A percentile compares a stretch with the other conserved stretches of the same genome.
Evolutionary conservation across 2,888 invertebrate genomes (phyloP).

Genomic region (Deilephila elpenor): DNA sequence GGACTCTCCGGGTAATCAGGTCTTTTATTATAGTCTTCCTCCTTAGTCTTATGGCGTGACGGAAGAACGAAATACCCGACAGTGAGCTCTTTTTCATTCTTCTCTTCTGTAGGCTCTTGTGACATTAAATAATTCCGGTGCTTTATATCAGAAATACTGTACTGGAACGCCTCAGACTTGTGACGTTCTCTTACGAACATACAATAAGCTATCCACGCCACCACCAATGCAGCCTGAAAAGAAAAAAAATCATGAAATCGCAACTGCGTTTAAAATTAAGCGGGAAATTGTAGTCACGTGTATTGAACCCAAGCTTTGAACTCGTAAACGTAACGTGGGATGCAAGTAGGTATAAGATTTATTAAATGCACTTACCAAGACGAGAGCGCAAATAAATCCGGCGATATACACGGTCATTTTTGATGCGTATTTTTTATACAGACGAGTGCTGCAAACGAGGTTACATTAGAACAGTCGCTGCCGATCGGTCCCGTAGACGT

Average conservation of each 20-base stretch:
- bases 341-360: conserved; percentile 40
- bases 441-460: conserved; percentile 68
- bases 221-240: conserved; percentile 67
- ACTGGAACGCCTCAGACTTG: conserved; percentile 67
- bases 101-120: conserved; percentile 48
- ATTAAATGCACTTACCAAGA: conserved; percentile 66
- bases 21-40: conserved; percentile 63
- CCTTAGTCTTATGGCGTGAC: conserved; percentile 63
- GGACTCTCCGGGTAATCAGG: conserved; percentile 78
- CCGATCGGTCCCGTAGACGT: conserved; percentile 55
- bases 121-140: conserved; percentile 58
- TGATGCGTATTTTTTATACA: conserved; percentile 43
- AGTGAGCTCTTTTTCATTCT: conserved; percentile 55
- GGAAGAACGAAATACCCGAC: conserved; percentile 73
- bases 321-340: conserved; percentile 4
- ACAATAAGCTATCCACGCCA: conserved; percentile 74
- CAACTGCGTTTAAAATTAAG: neutral
- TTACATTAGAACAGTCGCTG: conserved; percentile 62
- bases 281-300: neutral
- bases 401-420: conserved; percentile 68
- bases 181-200: conserved; percentile 76
- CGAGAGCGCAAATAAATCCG: conserved; percentile 70
- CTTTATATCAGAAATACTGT: conserved; percentile 66
- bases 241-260: conserved; percentile 21
- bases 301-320: conserved; percentile 10